Conservation (phyloP, 2,113 vertebrate genomes). For the Colius striatus region DNA sequence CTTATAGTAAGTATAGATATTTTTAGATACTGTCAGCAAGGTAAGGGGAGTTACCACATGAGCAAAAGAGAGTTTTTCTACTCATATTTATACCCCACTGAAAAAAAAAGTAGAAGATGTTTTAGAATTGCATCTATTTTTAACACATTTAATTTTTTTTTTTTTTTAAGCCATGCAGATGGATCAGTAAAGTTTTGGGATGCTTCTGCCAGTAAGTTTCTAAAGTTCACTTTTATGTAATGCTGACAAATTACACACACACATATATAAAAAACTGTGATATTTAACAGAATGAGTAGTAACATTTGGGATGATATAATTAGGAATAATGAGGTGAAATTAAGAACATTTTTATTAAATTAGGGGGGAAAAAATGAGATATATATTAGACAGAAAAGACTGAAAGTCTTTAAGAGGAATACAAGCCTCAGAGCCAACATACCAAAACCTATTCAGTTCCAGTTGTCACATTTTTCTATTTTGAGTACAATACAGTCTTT, state of each 20-base stretch:
- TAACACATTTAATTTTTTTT: slow-evolving; percentile 70
- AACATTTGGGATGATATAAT: background rate
- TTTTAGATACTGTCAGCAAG: background rate
- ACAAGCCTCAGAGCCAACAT: background rate
- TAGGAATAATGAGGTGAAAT: background rate
- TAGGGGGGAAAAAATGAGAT: background rate
- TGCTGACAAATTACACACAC: background rate
- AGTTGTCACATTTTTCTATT: background rate
- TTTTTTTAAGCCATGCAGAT: slow-evolving; percentile 91
- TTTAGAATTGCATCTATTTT: slow-evolving; percentile 41
- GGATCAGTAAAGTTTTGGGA: slow-evolving; percentile 98
- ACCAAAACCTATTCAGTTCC: background rate
- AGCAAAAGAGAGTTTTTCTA: background rate
- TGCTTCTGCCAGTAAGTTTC: slow-evolving; percentile 90
- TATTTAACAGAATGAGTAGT: background rate
- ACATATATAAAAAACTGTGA: background rate
- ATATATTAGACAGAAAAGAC: background rate
- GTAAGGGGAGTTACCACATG: background rate
- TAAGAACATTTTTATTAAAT: background rate
- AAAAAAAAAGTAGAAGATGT: background rate
- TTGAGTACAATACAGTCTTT: background rate
- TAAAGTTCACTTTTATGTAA: slow-evolving; percentile 31
- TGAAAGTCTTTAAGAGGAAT: background rate
- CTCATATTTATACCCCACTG: background rate
- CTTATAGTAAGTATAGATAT: background rate